Evolutionary conservation across 2,113 vertebrate genomes (phyloP).

Genomic region (Rhipidura dahli): DNA sequence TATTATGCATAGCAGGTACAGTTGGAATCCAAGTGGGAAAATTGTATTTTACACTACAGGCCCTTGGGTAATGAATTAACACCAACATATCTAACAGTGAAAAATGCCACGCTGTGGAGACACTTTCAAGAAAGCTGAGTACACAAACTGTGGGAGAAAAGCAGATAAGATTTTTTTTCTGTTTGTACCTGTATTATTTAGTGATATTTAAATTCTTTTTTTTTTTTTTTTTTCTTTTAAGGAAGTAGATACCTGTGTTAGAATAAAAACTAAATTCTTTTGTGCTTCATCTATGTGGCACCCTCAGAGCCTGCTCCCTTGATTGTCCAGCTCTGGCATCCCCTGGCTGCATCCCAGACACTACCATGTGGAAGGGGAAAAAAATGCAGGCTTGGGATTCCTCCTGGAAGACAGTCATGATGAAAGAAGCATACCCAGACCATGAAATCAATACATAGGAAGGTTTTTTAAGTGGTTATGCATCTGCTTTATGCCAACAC

Average conservation of each 20-base stretch:
- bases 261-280: background rate
- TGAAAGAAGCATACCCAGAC: background rate
- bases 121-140: background rate
- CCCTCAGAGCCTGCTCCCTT: background rate
- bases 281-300: background rate
- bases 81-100: background rate
- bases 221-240: background rate
- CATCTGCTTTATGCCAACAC: background rate
- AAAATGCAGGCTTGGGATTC: background rate
- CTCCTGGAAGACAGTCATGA: background rate
- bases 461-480: background rate
- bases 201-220: background rate
- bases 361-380: background rate
- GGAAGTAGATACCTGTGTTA: background rate
- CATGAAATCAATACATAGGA: background rate
- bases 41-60: constrained; percentile 48
- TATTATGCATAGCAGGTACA: constrained; percentile 40
- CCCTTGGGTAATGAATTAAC: constrained; percentile 22
- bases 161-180: background rate
- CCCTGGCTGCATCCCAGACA: background rate
- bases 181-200: background rate
- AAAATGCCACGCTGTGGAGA: background rate
- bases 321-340: background rate
- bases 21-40: constrained; percentile 55
- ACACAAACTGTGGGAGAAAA: background rate